phyloP scores from a whole-genome alignment of 2,888 invertebrate species.

The Herminia tarsipennalis region DNA sequence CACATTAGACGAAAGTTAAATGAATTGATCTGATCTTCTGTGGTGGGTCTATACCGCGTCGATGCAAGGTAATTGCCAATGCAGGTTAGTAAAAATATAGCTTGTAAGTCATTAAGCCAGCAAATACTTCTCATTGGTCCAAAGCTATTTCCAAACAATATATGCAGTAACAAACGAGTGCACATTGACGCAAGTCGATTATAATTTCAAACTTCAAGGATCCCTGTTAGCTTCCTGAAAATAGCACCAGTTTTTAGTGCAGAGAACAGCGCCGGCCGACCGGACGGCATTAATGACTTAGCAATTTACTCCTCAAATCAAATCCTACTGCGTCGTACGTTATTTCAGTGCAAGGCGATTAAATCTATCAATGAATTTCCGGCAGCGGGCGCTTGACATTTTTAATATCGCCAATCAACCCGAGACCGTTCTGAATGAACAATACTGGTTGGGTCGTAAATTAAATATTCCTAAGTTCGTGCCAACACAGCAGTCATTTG shows the following conservation, averaged over 20 bases:
- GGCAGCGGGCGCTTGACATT: conserved; percentile 80
- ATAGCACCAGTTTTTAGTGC: conserved; percentile 77
- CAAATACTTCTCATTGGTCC: conserved; percentile 3
- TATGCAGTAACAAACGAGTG: conserved; percentile 13
- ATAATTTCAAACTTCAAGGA: conserved; percentile 63
- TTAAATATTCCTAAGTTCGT: conserved; percentile 72
- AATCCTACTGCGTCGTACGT: conserved; percentile 67
- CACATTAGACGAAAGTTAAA: no score
- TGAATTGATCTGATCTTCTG: no score
- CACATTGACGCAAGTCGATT: conserved; percentile 54
- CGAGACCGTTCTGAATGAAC: conserved; percentile 78
- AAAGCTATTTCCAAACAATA: conserved; percentile 13
- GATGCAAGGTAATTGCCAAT: no score
- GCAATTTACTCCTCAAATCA: conserved; percentile 81
- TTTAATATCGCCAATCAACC: conserved; percentile 82
- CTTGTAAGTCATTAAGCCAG: not conserved
- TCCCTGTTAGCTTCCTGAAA: conserved; percentile 60
- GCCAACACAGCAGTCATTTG: conserved; percentile 55
- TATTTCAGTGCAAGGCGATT: conserved; percentile 79
- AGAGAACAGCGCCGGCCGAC: conserved; percentile 55
- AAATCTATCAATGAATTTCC: conserved; percentile 85
- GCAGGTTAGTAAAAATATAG: no score
- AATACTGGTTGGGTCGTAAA: conserved; percentile 79
- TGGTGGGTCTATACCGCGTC: no score
- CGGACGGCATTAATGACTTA: conserved; percentile 83